Evolutionary conservation across 2,888 invertebrate species (phyloP).

Genomic region (Clanis bilineata): DNA sequence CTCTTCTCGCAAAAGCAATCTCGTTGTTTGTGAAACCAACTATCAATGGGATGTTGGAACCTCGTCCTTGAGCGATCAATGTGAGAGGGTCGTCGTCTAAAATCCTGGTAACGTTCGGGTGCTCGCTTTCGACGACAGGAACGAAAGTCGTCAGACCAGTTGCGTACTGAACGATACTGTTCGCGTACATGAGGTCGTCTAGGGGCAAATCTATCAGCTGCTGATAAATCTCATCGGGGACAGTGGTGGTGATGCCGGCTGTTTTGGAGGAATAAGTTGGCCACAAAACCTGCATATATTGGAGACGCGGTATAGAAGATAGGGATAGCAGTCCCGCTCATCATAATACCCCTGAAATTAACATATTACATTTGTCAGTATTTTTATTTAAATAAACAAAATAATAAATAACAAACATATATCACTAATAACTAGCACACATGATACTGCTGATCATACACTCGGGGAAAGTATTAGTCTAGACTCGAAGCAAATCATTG

Average conservation of each 20-base stretch:
- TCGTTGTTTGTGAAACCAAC: no score
- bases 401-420: no score
- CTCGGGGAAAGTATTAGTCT: no score
- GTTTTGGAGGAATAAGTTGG: constrained; percentile 36
- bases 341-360: constrained; percentile 26
- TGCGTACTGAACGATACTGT: constrained; percentile 23
- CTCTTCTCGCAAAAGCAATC: constrained; percentile 21
- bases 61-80: constrained; percentile 30
- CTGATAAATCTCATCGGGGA: constrained; percentile 27
- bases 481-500: no score
- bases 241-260: constrained; percentile 51
- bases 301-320: no score
- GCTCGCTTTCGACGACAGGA: constrained; percentile 29
- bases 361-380: no score
- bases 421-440: no score
- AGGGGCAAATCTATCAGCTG: no score
- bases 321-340: constrained; percentile 27
- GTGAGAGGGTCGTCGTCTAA: constrained; percentile 33
- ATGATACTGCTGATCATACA: no score
- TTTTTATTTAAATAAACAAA: no score
- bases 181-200: no score
- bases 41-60: constrained; percentile 31
- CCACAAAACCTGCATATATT: constrained; percentile 24
- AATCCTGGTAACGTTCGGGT: constrained; percentile 27
- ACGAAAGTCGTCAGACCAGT: constrained; percentile 26